Percentiles rank a stretch among this genome's conserved stretches.
Conservation (phyloP, 2,888 invertebrate genomes). For the Gibbula magus region DNA sequence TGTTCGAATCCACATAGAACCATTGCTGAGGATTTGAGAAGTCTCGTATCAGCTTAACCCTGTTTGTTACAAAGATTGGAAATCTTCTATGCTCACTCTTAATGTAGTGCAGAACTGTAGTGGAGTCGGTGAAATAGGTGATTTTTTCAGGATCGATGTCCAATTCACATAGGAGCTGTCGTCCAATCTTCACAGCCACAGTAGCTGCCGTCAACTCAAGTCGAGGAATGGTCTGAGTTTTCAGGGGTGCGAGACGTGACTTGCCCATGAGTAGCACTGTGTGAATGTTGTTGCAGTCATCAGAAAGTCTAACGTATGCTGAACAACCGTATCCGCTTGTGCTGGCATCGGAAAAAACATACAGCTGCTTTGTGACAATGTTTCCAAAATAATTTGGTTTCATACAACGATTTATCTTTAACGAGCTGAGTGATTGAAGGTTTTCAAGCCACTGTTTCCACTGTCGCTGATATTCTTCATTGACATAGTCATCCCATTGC, state of each 20-base stretch:
- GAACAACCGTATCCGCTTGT: neutral
- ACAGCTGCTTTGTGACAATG: neutral
- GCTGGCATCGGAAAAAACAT: neutral
- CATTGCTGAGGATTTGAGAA: too few relatives aligned
- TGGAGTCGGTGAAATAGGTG: neutral
- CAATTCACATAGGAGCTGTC: neutral
- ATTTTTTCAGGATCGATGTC: neutral
- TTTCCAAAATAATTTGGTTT: neutral
- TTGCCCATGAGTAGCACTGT: neutral
- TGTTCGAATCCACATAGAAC: too few relatives aligned
- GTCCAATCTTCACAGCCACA: neutral
- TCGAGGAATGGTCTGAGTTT: neutral
- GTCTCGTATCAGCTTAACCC: neutral
- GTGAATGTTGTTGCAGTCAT: neutral
- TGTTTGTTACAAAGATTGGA: neutral
- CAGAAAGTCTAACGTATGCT: neutral
- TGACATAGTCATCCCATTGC: slow-evolving; percentile 13
- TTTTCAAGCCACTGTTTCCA: slow-evolving; percentile 4
- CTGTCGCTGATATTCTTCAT: neutral
- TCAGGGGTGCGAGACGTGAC: neutral
- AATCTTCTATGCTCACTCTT: neutral
- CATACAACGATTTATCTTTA: neutral
- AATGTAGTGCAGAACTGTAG: neutral
- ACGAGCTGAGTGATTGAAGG: neutral
- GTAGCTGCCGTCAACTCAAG: neutral